These are phyloP conservation scores for Notechis scutatus DNA, from an alignment of 2,113 vertebrate genomes.

Conservation along the genomic window DNA sequence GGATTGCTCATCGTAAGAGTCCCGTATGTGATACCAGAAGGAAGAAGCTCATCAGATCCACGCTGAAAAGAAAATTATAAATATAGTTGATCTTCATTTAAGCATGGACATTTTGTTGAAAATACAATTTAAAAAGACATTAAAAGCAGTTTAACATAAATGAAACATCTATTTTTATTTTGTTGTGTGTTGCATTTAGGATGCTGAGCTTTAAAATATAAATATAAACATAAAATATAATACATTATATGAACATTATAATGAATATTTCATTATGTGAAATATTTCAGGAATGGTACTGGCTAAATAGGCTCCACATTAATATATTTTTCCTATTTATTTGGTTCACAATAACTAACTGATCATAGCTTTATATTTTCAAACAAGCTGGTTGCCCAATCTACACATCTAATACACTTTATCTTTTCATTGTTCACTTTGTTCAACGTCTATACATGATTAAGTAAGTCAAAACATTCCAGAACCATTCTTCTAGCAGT, in stretches of 20 bases:
- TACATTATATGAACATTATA: not conserved
- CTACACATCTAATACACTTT: not conserved
- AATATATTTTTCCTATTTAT: not conserved
- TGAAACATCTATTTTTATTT: not conserved
- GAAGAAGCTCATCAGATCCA: conserved; percentile 71
- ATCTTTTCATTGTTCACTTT: not conserved
- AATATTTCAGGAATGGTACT: not conserved
- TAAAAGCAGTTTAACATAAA: not conserved
- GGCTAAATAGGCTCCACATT: not conserved
- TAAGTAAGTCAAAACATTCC: not conserved
- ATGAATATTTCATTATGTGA: not conserved
- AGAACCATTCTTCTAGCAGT: not conserved
- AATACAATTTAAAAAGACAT: not conserved
- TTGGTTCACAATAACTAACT: not conserved
- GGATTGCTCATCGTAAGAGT: conserved; percentile 76
- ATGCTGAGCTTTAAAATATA: not conserved
- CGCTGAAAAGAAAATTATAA: conserved; percentile 65
- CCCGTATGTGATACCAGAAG: conserved; percentile 64
- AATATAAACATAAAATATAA: not conserved
- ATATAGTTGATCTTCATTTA: not conserved
- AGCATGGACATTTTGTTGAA: not conserved
- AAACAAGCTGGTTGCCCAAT: not conserved
- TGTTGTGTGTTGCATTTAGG: not conserved
- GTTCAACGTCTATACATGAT: not conserved
- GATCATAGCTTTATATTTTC: not conserved